Evolutionary conservation across 2,797 vertebrate genomes (phyloP).

Genomic region (Chrosomus eos): DNA sequence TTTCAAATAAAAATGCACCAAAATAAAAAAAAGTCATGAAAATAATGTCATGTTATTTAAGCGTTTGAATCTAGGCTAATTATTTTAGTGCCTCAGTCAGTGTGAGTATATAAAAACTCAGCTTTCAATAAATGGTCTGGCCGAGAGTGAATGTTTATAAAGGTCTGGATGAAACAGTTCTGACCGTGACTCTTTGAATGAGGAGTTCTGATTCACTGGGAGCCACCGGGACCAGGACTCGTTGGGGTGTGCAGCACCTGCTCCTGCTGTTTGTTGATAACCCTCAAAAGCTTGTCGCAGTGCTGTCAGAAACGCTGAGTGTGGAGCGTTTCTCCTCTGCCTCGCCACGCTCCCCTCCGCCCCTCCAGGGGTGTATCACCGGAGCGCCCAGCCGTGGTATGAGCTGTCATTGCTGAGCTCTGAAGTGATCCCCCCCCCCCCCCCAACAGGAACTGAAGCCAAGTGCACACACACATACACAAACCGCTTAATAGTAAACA

Average conservation of each 20-base stretch:
- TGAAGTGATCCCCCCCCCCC: slow-evolving; percentile 75
- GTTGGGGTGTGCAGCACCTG: slow-evolving; percentile 67
- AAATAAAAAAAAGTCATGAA: neutral
- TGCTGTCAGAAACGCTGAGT: slow-evolving; percentile 76
- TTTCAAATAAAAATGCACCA: neutral
- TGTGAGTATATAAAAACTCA: neutral
- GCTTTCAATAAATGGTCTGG: neutral
- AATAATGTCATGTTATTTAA: neutral
- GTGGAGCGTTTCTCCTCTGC: slow-evolving; percentile 70
- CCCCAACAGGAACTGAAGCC: slow-evolving; percentile 35
- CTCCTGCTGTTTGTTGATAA: slow-evolving; percentile 77
- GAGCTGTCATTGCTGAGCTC: slow-evolving; percentile 83
- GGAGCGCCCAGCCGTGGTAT: slow-evolving; percentile 82
- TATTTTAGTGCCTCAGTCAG: neutral
- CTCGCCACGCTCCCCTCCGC: slow-evolving; percentile 8
- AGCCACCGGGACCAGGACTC: slow-evolving; percentile 59
- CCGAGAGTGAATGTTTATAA: neutral
- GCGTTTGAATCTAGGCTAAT: too few species aligned
- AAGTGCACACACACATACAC: slow-evolving; percentile 65
- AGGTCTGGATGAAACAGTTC: neutral
- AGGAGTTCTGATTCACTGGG: slow-evolving; percentile 25
- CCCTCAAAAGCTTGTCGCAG: slow-evolving; percentile 65
- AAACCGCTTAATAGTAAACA: slow-evolving; percentile 25
- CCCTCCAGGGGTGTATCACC: slow-evolving; percentile 71
- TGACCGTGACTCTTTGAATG: slow-evolving; percentile 61